A percentile compares a stretch with the other conserved stretches of the same genome.
These are phyloP conservation scores for Atlantisia rogersi DNA, from an alignment of 2,113 vertebrate genomes.

Conservation along the genomic window DNA sequence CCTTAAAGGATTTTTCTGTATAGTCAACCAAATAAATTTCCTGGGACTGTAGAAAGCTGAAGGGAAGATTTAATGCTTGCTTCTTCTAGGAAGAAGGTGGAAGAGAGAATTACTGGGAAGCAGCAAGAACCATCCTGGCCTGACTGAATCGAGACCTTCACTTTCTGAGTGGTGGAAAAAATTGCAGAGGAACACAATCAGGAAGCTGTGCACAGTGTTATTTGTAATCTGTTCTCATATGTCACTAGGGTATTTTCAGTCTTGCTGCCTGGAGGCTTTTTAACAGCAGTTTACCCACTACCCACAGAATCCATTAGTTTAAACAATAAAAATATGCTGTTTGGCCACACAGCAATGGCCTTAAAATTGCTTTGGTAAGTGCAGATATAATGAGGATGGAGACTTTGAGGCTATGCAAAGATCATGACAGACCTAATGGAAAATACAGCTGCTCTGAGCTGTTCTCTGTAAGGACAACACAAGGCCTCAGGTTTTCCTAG, in stretches of 20 bases:
- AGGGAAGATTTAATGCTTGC: background rate
- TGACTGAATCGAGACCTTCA: background rate
- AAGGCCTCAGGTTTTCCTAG: background rate
- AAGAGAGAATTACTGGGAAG: background rate
- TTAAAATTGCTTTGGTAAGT: slow-evolving; percentile 36
- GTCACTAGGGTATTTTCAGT: slow-evolving; percentile 35
- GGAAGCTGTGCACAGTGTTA: background rate
- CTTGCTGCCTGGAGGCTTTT: slow-evolving; percentile 22
- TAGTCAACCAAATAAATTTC: background rate
- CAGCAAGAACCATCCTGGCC: background rate
- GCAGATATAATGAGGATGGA: background rate
- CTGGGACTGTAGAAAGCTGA: background rate
- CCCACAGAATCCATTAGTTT: slow-evolving; percentile 52
- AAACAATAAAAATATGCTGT: slow-evolving; percentile 54
- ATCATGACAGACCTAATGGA: background rate
- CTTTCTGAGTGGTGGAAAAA: background rate
- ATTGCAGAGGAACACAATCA: background rate
- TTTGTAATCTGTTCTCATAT: slow-evolving; percentile 13
- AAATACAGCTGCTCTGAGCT: background rate
- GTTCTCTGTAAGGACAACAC: background rate
- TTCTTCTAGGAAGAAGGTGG: background rate
- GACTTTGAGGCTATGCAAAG: background rate
- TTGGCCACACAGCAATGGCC: background rate
- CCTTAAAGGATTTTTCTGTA: background rate
- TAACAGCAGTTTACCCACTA: slow-evolving; percentile 44